These are phyloP conservation scores for Acestrorhynchus altus DNA, from an alignment of 2,797 vertebrate genomes.

Conservation along the genomic window DNA sequence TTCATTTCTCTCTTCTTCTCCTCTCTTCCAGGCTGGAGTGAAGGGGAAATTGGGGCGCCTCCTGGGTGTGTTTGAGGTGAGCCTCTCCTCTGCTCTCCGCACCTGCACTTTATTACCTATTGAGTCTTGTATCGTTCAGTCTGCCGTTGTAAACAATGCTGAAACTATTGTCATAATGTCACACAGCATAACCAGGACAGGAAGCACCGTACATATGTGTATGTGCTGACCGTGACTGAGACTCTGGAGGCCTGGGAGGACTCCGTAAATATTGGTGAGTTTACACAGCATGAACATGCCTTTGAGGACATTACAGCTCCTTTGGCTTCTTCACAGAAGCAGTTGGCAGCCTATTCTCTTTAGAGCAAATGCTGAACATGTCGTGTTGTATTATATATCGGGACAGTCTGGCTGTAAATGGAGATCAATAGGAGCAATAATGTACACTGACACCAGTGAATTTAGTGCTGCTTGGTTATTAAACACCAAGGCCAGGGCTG, in stretches of 20 bases:
- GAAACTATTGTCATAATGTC: constrained; percentile 37
- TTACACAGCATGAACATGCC: neutral
- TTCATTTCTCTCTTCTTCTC: too few relatives aligned
- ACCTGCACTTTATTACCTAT: neutral
- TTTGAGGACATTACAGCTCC: neutral
- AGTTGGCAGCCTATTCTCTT: neutral
- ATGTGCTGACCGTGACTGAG: constrained; percentile 96
- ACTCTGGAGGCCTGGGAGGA: constrained; percentile 98
- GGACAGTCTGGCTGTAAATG: neutral
- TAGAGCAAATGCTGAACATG: neutral
- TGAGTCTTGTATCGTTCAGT: neutral
- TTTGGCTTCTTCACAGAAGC: neutral
- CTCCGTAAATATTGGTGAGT: constrained; percentile 94
- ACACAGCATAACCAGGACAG: constrained; percentile 95
- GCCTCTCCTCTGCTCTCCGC: constrained; percentile 57
- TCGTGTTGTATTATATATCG: neutral
- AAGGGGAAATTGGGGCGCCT: constrained; percentile 95
- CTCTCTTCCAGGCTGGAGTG: constrained; percentile 87
- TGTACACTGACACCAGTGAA: neutral
- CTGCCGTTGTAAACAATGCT: neutral
- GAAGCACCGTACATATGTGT: constrained; percentile 97
- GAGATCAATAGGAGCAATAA: neutral
- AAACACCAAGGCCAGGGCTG: constrained; percentile 6
- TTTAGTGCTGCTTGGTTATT: constrained; percentile 11
- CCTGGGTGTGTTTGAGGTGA: constrained; percentile 97